Evolutionary conservation across 1,140 invertebrate species (phyloP).

Genomic region (Popillia japonica): DNA sequence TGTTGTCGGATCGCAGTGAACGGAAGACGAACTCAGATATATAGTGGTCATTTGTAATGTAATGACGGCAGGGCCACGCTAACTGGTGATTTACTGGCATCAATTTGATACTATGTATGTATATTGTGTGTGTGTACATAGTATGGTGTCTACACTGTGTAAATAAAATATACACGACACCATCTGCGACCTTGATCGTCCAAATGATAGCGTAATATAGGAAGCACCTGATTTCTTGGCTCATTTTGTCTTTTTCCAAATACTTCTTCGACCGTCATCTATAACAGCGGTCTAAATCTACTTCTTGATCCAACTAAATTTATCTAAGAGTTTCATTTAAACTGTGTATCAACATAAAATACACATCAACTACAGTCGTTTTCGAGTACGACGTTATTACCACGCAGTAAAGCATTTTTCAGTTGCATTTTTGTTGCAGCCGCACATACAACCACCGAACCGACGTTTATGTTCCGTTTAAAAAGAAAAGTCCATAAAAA

Average conservation of each 20-base stretch:
- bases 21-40: conserved; percentile 47
- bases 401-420: conserved; percentile 29
- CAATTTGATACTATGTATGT: conserved; percentile 42
- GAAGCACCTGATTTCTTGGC: too few species aligned
- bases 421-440: conserved; percentile 15
- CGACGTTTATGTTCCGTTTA: conserved; percentile 26
- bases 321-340: too few species aligned
- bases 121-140: neutral
- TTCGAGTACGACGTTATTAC: neutral
- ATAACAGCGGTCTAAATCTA: too few species aligned
- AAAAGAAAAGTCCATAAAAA: conserved; percentile 17
- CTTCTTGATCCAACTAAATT: too few species aligned
- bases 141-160: neutral
- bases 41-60: conserved; percentile 48
- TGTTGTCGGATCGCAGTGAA: conserved; percentile 43
- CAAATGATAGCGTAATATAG: too few species aligned
- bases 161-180: too few species aligned
- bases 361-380: too few species aligned
- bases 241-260: too few species aligned
- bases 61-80: conserved; percentile 45
- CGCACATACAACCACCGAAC: neutral
- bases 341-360: too few species aligned
- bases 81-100: conserved; percentile 48
- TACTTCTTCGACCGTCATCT: too few species aligned
- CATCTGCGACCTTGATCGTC: too few species aligned